Evolutionary conservation across 2,888 invertebrate genomes (phyloP), one percentile per base, ranked within the genome.

Genomic region (Sinelater perroti): DNA sequence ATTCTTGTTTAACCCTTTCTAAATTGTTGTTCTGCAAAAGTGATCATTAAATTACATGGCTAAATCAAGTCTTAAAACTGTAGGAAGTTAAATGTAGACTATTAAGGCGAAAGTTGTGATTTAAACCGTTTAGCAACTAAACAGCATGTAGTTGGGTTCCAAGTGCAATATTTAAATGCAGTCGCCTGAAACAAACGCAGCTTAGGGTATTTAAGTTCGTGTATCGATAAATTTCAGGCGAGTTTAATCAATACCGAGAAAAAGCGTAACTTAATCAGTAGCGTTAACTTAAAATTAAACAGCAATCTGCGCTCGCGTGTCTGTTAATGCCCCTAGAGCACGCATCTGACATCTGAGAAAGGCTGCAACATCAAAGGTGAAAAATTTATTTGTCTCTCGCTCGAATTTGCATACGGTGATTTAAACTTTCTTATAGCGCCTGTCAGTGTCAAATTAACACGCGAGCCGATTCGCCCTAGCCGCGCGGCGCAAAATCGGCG

Each of bases 241-340:
- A 16, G 31, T 35, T 50, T 35, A 31, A 47, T 30, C 28, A 44
- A 44, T 44, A 30, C 44, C 44, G 18, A 47, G 47, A 47, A 47
- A 47, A 68, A 72, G 63, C 67, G 71, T 71, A 71, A 72, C 70
- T 70, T 70, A 72, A 72, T 72, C 72, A 68, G 70, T 65, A 58
- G 68, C 68, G 67, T 71, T 69, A 72, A 67, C 64, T 66, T 67
- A 68, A 70, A 71, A 73, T 71, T 70, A 69, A 71, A 68, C 63
- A 65, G 66, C 68, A 65, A 69, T 70, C 65, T 63, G 60, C 44
- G 65, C 57, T 72, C 66, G 74, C 74, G 72, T 74, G 74, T 66
- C 61, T 51, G 58, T 68, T 71, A 72, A 74, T 70, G 70, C 61
- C 60, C 63, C 49, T 54, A 53, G 57, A 52, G 59, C 74, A 74